Evolutionary conservation across 1,140 invertebrate genomes (phyloP).

Genomic region (Chelonus insularis): DNA sequence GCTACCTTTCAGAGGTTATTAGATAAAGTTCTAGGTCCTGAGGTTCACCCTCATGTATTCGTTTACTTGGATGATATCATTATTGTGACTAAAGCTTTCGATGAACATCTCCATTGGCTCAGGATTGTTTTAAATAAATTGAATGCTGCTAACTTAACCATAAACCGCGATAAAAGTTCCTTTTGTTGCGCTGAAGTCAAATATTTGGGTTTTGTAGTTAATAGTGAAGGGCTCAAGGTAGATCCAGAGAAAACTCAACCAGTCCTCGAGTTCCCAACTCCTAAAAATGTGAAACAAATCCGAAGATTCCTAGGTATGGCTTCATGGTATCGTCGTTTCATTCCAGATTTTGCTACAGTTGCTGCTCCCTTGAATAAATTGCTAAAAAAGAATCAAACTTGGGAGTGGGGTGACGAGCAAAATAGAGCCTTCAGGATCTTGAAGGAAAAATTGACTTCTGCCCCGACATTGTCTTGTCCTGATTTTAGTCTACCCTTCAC

Average conservation of each 20-base stretch:
- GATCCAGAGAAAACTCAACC: slow-evolving; percentile 35
- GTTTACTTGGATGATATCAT: slow-evolving; percentile 15
- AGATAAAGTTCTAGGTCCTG: neutral
- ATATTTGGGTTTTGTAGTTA: neutral
- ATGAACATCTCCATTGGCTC: slow-evolving; percentile 8
- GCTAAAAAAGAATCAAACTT: slow-evolving; percentile 41
- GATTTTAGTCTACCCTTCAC: slow-evolving; percentile 18
- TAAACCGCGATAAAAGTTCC: slow-evolving; percentile 2
- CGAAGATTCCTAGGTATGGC: slow-evolving; percentile 55
- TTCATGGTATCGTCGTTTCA: slow-evolving; percentile 48
- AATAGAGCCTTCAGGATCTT: slow-evolving; percentile 25
- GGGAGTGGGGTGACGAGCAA: slow-evolving; percentile 33
- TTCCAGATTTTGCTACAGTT: slow-evolving; percentile 40
- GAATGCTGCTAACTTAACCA: neutral
- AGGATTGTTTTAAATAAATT: neutral
- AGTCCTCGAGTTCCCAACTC: slow-evolving; percentile 38
- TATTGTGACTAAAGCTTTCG: neutral
- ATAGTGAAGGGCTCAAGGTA: neutral
- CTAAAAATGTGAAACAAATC: slow-evolving; percentile 46
- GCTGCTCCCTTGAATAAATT: slow-evolving; percentile 41
- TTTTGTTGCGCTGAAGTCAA: neutral
- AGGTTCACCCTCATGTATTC: slow-evolving; percentile 1
- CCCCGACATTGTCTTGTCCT: neutral
- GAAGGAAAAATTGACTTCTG: neutral
- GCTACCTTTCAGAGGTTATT: neutral